Percentiles rank a stretch among this genome's conserved stretches.
Evolutionary conservation across 2,797 vertebrate genomes (phyloP).

Genomic region (Poecilia velifera): DNA sequence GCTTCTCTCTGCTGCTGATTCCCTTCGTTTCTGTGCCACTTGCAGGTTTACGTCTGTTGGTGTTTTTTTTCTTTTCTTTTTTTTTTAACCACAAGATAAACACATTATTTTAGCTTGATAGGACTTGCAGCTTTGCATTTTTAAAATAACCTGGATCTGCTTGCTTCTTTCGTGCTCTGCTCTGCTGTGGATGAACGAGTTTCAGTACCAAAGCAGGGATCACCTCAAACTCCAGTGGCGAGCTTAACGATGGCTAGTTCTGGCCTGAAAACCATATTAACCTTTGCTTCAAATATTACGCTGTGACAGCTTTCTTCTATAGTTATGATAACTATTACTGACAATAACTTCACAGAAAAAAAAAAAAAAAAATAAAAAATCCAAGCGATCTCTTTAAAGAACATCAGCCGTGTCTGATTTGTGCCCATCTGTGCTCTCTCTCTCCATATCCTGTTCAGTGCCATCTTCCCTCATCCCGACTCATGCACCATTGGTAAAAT

Average conservation of each 20-base stretch:
- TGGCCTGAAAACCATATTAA: not conserved
- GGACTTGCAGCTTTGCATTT: not conserved
- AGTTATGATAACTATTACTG: not conserved
- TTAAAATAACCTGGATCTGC: not conserved
- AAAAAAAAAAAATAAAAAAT: not conserved
- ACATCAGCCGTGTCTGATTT: conserved; percentile 59
- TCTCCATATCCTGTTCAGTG: conserved; percentile 52
- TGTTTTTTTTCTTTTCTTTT: not conserved
- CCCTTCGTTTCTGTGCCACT: not conserved
- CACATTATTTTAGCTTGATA: not conserved
- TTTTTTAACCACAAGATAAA: not conserved
- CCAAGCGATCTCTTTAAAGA: conserved; percentile 42
- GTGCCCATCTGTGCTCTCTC: conserved; percentile 72
- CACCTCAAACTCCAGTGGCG: not conserved
- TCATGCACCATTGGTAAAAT: conserved; percentile 73
- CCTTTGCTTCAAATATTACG: not conserved
- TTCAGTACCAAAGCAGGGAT: not conserved
- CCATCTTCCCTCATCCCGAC: conserved; percentile 68
- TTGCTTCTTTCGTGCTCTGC: not conserved
- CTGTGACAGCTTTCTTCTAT: not conserved
- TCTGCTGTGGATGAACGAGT: not conserved
- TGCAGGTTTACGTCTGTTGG: not conserved
- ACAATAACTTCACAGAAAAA: not conserved
- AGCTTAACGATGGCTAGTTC: not conserved
- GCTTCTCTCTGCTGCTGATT: not conserved